Percentiles rank a stretch among this genome's conserved stretches.
These are phyloP conservation scores for Ichneumoninae sp. DNA, from an alignment of 2,888 invertebrate genomes.

Conservation along the genomic window DNA sequence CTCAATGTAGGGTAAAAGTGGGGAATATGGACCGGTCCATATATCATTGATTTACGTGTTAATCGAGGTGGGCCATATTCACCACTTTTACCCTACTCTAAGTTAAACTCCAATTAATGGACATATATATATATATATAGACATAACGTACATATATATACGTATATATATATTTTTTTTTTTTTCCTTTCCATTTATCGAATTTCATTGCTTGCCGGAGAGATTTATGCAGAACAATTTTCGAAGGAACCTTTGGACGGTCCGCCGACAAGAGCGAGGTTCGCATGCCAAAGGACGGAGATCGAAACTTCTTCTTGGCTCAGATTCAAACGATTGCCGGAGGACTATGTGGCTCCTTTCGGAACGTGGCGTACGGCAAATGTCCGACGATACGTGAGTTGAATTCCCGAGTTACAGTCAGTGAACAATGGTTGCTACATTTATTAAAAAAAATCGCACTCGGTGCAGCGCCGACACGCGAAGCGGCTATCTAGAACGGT, in stretches of 20 bases:
- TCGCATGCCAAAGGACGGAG: slow-evolving; percentile 55
- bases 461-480: not conserved
- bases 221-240: slow-evolving; percentile 51
- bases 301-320: slow-evolving; percentile 59
- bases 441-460: not conserved
- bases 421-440: not conserved
- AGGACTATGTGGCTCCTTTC: slow-evolving; percentile 41
- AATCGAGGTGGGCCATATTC: no score
- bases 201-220: slow-evolving; percentile 31
- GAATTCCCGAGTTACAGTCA: slow-evolving; percentile 19
- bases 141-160: no score
- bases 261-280: slow-evolving; percentile 41
- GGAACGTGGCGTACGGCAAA: slow-evolving; percentile 52
- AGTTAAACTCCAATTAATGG: slow-evolving; percentile 25
- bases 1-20: no score
- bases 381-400: slow-evolving; percentile 56
- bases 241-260: slow-evolving; percentile 40
- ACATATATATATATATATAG: not conserved
- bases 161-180: not conserved
- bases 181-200: slow-evolving; percentile 28
- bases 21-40: no score
- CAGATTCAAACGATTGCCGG: slow-evolving; percentile 58
- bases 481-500: not conserved
- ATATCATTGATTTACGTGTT: no score
- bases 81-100: no score